Percentiles rank a stretch among this genome's conserved stretches.
Evolutionary conservation across 2,113 vertebrate species (phyloP).

Genomic region (Malurus melanocephalus): DNA sequence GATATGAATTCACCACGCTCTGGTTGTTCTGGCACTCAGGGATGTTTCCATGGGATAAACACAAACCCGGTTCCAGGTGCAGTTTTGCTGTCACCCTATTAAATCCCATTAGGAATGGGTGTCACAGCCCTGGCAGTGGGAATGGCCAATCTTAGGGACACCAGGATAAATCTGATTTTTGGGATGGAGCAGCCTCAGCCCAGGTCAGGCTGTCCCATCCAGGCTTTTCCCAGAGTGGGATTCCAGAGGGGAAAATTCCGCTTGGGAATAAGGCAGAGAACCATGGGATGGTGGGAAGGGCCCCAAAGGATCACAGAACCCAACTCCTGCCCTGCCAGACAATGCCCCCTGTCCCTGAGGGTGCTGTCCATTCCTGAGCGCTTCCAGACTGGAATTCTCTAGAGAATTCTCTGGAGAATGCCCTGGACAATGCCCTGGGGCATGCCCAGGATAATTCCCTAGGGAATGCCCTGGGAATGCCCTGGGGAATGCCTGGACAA

Average conservation of each 20-base stretch:
- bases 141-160: no score
- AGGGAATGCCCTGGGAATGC: no score
- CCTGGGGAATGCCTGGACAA: no score
- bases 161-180: neutral
- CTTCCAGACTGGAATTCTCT: neutral
- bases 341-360: neutral
- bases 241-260: accelerated
- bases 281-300: neutral
- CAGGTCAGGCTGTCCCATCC: no score
- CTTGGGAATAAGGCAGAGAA: accelerated
- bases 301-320: no score
- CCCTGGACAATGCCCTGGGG: no score
- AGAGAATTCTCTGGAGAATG: neutral
- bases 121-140: no score
- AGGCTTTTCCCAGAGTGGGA: neutral
- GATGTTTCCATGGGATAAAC: neutral
- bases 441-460: no score
- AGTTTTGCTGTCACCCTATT: neutral
- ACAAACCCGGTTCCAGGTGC: accelerated
- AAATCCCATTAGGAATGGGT: neutral
- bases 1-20: neutral
- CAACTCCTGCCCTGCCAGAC: neutral
- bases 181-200: neutral
- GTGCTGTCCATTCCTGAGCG: neutral
- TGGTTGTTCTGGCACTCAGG: neutral